Evolutionary conservation across 2,888 invertebrate genomes (phyloP), one percentile per base, ranked within the genome.

Genomic region (Tanypteryx hageni): DNA sequence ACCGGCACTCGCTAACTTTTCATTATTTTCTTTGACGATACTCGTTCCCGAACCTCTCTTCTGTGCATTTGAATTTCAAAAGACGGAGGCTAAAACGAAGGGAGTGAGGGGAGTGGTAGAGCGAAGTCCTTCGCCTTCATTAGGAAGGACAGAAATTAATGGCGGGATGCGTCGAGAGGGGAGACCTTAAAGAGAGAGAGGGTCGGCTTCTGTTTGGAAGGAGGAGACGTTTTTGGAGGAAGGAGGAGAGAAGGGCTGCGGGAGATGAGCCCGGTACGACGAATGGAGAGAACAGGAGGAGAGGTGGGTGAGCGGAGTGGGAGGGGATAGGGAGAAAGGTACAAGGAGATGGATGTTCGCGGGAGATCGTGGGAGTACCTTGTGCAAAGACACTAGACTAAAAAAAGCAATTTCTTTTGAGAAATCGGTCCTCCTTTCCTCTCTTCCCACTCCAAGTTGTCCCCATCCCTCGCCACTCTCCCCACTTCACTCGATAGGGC

Each of bases 1-100:
- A 89, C 89, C 89, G 89, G 89, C 61, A 89, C 89, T 89, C 89
- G 89, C 89, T 89, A 89, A 89, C 89, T 89, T 89, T 89, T 89
- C 89, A 89, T 68, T 89, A 89, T 64, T 89, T 89, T 89, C 89
- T 89, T 89, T 89, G 89, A 89, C 89, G 89, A 89, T 89, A 89
- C 89, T 89, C 89, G 44, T 44, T n/a, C 44, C 44, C 89, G 31
- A 64, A 56, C 31, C 89, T 83, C 83, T 64, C 44, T 9, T 18
- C 89, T 44, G 68, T 44, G 68, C 89, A 89, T 89, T 89, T 89
- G 89, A 89, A 89, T 89, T 89, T 89, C 89, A 89, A 89, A 89
- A 89, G 89, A 86, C 86, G 86, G 27, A 10, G 13, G 82, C 8
- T 10, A n/a, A 18, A 14, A n/a, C 8, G 18, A 18, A 9, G 83